Conservation (phyloP, 2,113 vertebrate species). For the Anser cygnoides region DNA sequence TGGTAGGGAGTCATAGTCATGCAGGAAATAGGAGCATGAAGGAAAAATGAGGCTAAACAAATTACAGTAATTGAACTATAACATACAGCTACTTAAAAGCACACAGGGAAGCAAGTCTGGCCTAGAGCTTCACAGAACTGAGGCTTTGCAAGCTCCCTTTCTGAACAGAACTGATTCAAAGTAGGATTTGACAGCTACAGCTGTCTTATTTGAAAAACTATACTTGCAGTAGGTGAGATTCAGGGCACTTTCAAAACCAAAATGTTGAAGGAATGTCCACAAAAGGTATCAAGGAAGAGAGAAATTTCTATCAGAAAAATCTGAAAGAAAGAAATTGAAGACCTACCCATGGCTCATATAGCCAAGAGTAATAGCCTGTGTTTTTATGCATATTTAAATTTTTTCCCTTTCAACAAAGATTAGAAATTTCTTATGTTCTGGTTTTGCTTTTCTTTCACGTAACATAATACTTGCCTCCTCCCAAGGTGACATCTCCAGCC, state of each 20-base stretch:
- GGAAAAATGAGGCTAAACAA: not conserved
- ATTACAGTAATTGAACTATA: not conserved
- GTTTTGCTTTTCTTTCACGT: not conserved
- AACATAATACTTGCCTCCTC: conserved; percentile 83
- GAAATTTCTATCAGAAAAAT: not conserved
- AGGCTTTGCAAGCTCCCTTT: not conserved
- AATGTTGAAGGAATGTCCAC: not conserved
- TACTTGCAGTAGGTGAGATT: not conserved
- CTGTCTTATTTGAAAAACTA: not conserved
- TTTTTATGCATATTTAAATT: not conserved
- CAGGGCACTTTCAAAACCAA: not conserved
- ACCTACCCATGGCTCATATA: not conserved
- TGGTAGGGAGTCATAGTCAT: not conserved
- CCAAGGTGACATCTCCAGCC: conserved; percentile 91
- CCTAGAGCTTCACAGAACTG: not conserved
- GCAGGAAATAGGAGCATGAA: not conserved
- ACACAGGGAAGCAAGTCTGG: not conserved
- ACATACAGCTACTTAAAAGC: not conserved
- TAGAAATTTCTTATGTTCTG: not conserved
- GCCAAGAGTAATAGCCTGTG: not conserved
- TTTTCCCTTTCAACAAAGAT: not conserved
- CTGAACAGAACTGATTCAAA: not conserved
- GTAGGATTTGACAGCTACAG: not conserved
- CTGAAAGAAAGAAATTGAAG: not conserved
- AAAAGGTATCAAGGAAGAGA: not conserved